phyloP scores from a whole-genome alignment of 2,888 invertebrate species.

The Stramonita haemastoma region DNA sequence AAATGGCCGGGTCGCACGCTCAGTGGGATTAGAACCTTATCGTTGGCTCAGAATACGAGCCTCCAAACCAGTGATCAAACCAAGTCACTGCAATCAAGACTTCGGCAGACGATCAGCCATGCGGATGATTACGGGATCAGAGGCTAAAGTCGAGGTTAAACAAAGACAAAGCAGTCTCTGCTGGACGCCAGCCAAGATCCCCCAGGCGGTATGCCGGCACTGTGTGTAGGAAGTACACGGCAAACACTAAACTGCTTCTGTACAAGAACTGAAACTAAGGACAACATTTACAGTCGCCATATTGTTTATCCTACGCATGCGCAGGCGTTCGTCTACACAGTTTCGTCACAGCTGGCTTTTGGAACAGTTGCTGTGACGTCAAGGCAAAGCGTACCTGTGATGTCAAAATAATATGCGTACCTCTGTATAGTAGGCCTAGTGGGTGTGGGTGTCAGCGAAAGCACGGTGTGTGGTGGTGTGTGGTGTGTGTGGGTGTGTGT shows the following conservation, averaged over 20 bases:
- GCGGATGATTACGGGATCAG: neutral
- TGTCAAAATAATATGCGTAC: too few species aligned
- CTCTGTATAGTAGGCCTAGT: too few species aligned
- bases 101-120: neutral
- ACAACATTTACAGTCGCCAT: slow-evolving; percentile 2
- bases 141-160: neutral
- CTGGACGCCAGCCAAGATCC: neutral
- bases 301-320: neutral
- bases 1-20: neutral
- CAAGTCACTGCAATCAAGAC: neutral
- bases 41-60: neutral
- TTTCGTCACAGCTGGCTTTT: too few species aligned
- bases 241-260: neutral
- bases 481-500: too few species aligned
- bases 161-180: neutral
- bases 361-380: too few species aligned
- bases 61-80: neutral
- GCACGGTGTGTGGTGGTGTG: too few species aligned
- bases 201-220: neutral
- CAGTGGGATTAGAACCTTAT: neutral
- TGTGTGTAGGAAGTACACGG: neutral
- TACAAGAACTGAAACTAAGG: slow-evolving; percentile 5
- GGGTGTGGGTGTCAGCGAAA: too few species aligned
- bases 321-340: too few species aligned
- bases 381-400: too few species aligned